A percentile compares a stretch with the other conserved stretches of the same genome.
phyloP scores from a whole-genome alignment of 2,797 vertebrate species.

The Urosaurus nigricauda region DNA sequence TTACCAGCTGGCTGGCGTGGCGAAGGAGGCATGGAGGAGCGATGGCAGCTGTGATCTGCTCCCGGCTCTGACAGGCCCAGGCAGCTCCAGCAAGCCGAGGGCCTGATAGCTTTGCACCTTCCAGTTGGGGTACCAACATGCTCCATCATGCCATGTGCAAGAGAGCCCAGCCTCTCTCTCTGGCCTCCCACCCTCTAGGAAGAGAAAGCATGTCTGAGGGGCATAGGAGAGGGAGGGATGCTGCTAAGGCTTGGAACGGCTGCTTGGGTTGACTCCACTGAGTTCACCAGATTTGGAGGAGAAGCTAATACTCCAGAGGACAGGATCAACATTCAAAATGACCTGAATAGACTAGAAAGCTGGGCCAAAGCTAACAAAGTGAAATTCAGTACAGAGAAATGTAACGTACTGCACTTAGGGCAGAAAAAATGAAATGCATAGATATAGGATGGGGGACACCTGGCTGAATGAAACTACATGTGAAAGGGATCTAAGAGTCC shows the following conservation, averaged over 20 bases:
- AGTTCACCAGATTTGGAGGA: constrained; percentile 50
- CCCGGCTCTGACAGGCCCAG: constrained; percentile 78
- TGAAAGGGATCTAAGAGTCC: no score
- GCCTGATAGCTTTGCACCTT: constrained; percentile 75
- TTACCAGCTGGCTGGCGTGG: constrained; percentile 75
- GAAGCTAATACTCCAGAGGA: no score
- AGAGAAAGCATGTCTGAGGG: constrained; percentile 38
- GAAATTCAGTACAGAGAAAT: no score
- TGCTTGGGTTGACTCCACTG: constrained; percentile 74
- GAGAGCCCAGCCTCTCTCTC: constrained; percentile 67
- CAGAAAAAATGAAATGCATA: no score
- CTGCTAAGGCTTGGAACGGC: constrained; percentile 73
- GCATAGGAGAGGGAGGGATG: constrained; percentile 60
- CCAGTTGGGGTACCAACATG: constrained; percentile 73
- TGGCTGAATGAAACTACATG: no score
- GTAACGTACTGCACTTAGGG: no score
- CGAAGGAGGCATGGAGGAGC: constrained; percentile 43
- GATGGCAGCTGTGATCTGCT: constrained; percentile 36
- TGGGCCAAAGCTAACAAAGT: no score
- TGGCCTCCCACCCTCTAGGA: constrained; percentile 49
- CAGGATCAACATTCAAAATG: no score
- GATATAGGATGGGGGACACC: no score
- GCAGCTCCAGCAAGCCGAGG: constrained; percentile 79
- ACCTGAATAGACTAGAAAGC: no score
- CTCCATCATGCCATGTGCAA: constrained; percentile 69